phyloP scores from a whole-genome alignment of 2,113 vertebrate genomes.

The Pongo abelii region DNA sequence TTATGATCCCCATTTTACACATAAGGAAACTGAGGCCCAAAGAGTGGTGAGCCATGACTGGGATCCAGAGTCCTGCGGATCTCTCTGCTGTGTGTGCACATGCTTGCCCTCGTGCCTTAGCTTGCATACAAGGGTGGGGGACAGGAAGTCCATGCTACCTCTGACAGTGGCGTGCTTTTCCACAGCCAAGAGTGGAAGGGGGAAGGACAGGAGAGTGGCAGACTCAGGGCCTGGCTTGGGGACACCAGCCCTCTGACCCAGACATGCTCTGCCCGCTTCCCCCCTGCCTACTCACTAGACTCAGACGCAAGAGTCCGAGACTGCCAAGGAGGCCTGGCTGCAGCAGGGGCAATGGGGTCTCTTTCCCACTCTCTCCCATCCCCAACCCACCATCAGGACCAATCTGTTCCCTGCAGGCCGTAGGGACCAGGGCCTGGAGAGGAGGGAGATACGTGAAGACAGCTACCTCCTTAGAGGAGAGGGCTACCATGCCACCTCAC shows the following conservation, averaged over 20 bases:
- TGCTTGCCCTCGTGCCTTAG: rapidly evolving
- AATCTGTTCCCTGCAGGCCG: background rate
- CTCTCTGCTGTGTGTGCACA: background rate
- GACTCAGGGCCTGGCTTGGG: background rate
- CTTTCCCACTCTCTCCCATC: background rate
- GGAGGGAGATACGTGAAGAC: background rate
- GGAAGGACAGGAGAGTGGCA: background rate
- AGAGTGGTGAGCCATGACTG: background rate
- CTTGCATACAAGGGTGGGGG: background rate
- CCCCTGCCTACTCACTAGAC: background rate
- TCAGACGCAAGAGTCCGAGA: rapidly evolving
- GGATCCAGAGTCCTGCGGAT: background rate
- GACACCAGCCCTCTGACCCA: background rate
- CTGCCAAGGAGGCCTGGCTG: background rate
- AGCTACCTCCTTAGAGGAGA: background rate
- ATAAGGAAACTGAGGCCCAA: background rate
- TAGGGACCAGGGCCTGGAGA: background rate
- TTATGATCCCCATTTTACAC: background rate
- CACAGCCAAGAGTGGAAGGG: background rate
- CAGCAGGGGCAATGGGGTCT: background rate
- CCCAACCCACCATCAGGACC: background rate
- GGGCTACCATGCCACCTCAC: background rate
- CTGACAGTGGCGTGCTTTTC: background rate
- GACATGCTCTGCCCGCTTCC: background rate
- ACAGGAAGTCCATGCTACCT: background rate